Conservation (phyloP, 1,140 invertebrate species). For the Heliothis subflexa region DNA sequence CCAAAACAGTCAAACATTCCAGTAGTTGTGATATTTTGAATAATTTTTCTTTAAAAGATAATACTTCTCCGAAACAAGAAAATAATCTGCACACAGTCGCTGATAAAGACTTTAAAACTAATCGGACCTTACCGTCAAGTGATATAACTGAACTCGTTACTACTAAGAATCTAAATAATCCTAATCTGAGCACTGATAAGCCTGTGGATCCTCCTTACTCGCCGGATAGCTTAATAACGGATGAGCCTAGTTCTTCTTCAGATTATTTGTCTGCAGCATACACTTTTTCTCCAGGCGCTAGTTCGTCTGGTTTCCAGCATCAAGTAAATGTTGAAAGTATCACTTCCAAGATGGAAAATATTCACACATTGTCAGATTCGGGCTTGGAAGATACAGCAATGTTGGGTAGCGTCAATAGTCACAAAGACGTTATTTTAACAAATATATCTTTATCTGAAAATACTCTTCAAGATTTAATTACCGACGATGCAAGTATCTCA, state of each 20-base stretch:
- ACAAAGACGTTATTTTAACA: slow-evolving; percentile 77
- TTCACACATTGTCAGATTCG: slow-evolving; percentile 78
- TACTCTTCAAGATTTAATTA: slow-evolving; percentile 67
- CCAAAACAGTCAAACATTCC: slow-evolving; percentile 78
- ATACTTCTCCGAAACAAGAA: slow-evolving; percentile 49
- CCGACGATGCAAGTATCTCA: slow-evolving; percentile 65
- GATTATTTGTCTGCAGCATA: slow-evolving; percentile 80
- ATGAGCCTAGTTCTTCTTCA: slow-evolving; percentile 81
- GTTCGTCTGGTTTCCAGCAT: slow-evolving; percentile 57
- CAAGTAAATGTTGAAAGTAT: slow-evolving; percentile 74
- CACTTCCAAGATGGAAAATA: slow-evolving; percentile 76
- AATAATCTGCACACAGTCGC: slow-evolving; percentile 41
- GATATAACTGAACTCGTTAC: slow-evolving; percentile 42
- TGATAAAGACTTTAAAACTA: slow-evolving; percentile 52
- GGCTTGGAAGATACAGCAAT: slow-evolving; percentile 77
- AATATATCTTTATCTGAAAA: slow-evolving; percentile 78
- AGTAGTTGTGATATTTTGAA: slow-evolving; percentile 76
- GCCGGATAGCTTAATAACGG: slow-evolving; percentile 78
- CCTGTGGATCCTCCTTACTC: slow-evolving; percentile 65
- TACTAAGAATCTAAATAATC: slow-evolving; percentile 50
- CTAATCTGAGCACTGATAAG: slow-evolving; percentile 56
- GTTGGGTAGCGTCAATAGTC: slow-evolving; percentile 75
- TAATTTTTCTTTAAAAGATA: slow-evolving; percentile 59
- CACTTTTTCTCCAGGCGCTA: slow-evolving; percentile 71
- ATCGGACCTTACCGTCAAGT: slow-evolving; percentile 32